These are phyloP conservation scores for Melopsittacus undulatus DNA, from an alignment of 2,797 vertebrate genomes.

Conservation along the genomic window DNA sequence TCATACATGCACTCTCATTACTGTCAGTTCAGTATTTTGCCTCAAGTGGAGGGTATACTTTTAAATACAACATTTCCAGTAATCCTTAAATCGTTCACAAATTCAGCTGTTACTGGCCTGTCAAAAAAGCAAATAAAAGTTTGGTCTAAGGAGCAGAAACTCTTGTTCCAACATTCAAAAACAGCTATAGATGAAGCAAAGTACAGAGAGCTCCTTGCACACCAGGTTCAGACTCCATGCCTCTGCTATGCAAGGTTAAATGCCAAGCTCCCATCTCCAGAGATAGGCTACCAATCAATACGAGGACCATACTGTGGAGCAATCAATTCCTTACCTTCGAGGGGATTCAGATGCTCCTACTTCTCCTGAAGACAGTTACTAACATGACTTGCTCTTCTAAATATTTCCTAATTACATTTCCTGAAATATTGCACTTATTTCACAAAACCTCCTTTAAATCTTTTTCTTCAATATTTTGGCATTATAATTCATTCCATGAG, in stretches of 20 bases:
- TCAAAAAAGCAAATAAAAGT: neutral
- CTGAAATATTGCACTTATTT: constrained; percentile 26
- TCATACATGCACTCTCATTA: neutral
- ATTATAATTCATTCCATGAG: neutral
- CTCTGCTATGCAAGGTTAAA: constrained; percentile 4
- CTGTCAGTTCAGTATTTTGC: neutral
- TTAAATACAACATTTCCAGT: neutral
- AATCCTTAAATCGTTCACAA: neutral
- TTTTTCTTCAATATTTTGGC: constrained; percentile 26
- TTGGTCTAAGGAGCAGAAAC: neutral
- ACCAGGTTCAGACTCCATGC: neutral
- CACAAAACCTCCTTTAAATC: constrained; percentile 1
- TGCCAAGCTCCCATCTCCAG: neutral
- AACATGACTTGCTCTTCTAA: constrained; percentile 13
- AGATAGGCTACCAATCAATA: neutral
- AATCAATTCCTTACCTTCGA: constrained; percentile 16
- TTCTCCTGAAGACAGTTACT: constrained; percentile 5
- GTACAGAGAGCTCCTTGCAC: neutral
- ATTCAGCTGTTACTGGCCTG: neutral
- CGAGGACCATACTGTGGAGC: neutral
- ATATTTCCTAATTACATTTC: constrained; percentile 2
- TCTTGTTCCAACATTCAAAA: neutral
- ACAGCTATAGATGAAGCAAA: neutral
- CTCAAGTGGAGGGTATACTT: too few relatives aligned
- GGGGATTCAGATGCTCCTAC: constrained; percentile 2